phyloP scores from a whole-genome alignment of 2,888 invertebrate genomes.

The Mythimna vitellina region DNA sequence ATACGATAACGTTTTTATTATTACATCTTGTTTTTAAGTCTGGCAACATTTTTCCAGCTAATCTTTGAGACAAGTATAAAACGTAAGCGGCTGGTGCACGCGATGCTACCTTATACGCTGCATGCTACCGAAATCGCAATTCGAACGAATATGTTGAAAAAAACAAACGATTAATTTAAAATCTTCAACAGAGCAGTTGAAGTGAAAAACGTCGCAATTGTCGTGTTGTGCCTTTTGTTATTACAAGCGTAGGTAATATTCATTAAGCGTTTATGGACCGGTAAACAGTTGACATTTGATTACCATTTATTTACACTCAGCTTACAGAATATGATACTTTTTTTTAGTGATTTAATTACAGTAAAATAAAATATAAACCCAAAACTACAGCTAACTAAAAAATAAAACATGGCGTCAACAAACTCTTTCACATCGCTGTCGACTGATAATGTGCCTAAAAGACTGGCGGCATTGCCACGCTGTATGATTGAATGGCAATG shows the following conservation, averaged over 20 bases:
- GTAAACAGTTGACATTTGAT: slow-evolving; percentile 8
- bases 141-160: slow-evolving; percentile 14
- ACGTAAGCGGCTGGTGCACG: slow-evolving; percentile 28
- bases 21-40: slow-evolving; percentile 7
- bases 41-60: slow-evolving; percentile 8
- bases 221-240: slow-evolving; percentile 21
- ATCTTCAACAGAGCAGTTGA: slow-evolving; percentile 5
- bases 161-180: slow-evolving; percentile 28
- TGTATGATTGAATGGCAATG: too few species aligned
- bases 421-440: too few species aligned
- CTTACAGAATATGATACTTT: not conserved
- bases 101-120: slow-evolving; percentile 15
- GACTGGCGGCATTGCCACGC: too few species aligned
- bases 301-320: not conserved
- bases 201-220: slow-evolving; percentile 23
- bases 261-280: slow-evolving; percentile 15
- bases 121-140: slow-evolving; percentile 38
- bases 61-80: slow-evolving; percentile 29
- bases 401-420: too few species aligned
- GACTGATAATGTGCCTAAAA: too few species aligned
- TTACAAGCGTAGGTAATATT: slow-evolving; percentile 5
- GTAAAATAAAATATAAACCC: too few species aligned
- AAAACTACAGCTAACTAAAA: too few species aligned
- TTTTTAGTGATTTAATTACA: not conserved
- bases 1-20: slow-evolving; percentile 2